Evolutionary conservation across 2,797 vertebrate species (phyloP), one percentile per base, ranked within the genome.

Genomic region (Melanotaenia parkinsoni): DNA sequence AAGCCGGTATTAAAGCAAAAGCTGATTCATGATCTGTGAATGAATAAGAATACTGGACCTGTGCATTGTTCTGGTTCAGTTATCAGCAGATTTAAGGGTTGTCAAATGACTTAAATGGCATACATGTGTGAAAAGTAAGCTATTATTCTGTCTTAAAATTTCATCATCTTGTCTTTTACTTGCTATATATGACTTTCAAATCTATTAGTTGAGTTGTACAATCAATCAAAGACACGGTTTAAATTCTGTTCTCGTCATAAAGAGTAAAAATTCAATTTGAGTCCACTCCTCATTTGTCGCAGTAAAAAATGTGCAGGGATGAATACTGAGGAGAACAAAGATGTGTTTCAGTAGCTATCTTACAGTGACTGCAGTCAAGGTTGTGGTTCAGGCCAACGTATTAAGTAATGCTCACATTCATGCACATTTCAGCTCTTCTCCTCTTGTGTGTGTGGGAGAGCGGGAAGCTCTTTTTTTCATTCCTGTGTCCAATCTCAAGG

Each of bases 11-110:
- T 78, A 77, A 86, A 88, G 83, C 89, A 83, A 89, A 90, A 85
- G 88, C 90, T 90, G 89, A 93, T 93, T 84, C 82, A 83, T 72
- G 75, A 91, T 92, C 87, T 90, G 76, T 86, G 88, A 87, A 89
- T 87, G 89, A 88, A 93, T 93, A 94, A 94, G 93, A 91, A 88
- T 89, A 82, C 88, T 71, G 89, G 86, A 91, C 89, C 86, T 85
- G 84, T 77, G 75, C 87, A 74, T 93, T 92, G 92, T 94, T 94
- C 92, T 91, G 91, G 71, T 84, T 91, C 67, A 84, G 77, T 86
- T 89, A 87, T 90, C 88, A 89, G 87, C 84, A 72, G 83, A 90
- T 73, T 84, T 89, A 82, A 88, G 81, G 85, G 67, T 76, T 90
- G 91, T 91, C 91, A 86, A 84, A 87, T 79, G 28, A 14, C 22